phyloP scores from a whole-genome alignment of 2,888 invertebrate species.

The Pinctada fucata region DNA sequence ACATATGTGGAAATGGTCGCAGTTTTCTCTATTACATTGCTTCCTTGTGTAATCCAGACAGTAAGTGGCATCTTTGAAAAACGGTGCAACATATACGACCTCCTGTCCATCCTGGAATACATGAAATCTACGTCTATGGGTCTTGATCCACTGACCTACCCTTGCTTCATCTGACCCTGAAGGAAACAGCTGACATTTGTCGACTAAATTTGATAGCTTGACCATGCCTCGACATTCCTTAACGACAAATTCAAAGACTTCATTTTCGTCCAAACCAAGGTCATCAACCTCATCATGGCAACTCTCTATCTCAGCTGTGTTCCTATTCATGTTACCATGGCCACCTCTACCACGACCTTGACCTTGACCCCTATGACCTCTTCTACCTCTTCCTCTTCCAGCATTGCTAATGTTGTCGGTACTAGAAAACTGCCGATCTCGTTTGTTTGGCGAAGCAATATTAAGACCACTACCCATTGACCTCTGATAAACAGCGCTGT shows the following conservation, averaged over 20 bases:
- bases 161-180: too few species aligned
- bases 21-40: background rate
- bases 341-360: background rate
- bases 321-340: background rate
- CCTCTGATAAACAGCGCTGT: background rate
- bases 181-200: background rate
- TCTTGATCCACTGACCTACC: conserved; percentile 9
- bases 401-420: background rate
- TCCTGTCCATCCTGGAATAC: background rate
- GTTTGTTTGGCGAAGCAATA: background rate
- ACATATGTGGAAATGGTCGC: conserved; percentile 8
- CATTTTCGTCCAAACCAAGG: background rate
- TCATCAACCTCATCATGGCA: background rate
- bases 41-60: background rate
- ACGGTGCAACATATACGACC: conserved; percentile 10
- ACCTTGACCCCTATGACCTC: background rate
- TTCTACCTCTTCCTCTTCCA: background rate
- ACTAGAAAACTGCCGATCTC: background rate
- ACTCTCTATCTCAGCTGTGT: background rate
- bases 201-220: background rate
- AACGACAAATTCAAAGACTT: conserved; percentile 9
- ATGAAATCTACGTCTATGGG: conserved; percentile 3
- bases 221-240: background rate
- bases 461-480: background rate
- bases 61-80: background rate